These are phyloP conservation scores for Lanius collurio DNA, from an alignment of 2,113 vertebrate genomes.

Conservation along the genomic window DNA sequence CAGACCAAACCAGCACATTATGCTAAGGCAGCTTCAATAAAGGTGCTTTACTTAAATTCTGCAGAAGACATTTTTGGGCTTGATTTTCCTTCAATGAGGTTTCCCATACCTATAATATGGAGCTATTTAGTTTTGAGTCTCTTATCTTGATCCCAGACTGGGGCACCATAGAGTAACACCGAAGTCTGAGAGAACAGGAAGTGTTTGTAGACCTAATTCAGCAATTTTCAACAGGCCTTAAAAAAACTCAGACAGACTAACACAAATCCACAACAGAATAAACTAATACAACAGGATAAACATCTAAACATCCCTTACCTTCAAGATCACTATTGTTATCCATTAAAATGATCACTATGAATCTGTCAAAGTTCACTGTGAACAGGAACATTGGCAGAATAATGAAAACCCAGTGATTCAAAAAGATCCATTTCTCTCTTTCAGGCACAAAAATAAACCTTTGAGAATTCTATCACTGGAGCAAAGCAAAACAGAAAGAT, in stretches of 20 bases:
- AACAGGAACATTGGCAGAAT: not conserved
- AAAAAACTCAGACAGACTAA: not conserved
- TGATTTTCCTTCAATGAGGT: not conserved
- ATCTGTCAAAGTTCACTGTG: not conserved
- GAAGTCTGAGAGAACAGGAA: not conserved
- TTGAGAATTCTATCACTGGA: not conserved
- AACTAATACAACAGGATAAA: not conserved
- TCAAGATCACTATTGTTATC: not conserved
- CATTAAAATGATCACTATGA: not conserved
- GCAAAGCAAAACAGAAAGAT: not conserved
- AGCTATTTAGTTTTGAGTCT: not conserved
- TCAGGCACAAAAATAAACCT: not conserved
- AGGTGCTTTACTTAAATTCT: not conserved
- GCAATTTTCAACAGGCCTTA: not conserved
- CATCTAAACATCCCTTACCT: not conserved
- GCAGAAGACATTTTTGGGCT: not conserved
- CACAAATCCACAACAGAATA: not conserved
- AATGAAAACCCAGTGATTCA: not conserved
- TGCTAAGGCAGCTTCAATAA: not conserved
- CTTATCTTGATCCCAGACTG: not conserved
- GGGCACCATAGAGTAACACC: not conserved
- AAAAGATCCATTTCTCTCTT: not conserved
- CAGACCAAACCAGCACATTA: not conserved
- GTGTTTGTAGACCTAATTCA: not conserved
- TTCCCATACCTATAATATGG: not conserved